Percentiles rank a stretch among this genome's conserved stretches.
phyloP scores from a whole-genome alignment of 2,888 invertebrate genomes.

The Tetramorium bicarinatum region DNA sequence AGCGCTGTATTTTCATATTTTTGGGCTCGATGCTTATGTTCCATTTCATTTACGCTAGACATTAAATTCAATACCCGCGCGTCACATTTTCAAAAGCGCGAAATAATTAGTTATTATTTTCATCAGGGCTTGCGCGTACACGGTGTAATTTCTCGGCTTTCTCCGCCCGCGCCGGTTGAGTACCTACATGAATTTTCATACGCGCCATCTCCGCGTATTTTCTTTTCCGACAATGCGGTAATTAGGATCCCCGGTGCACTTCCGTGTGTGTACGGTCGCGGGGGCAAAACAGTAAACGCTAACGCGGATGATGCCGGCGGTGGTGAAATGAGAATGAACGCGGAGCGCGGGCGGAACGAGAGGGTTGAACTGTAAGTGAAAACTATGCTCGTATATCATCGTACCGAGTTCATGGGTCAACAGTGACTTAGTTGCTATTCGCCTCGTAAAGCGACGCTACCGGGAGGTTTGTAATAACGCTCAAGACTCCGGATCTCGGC shows the following conservation, averaged over 20 bases:
- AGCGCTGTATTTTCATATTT: slow-evolving; percentile 16
- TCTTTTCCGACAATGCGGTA: slow-evolving; percentile 59
- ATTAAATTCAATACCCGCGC: slow-evolving; percentile 37
- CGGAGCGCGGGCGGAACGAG: not conserved
- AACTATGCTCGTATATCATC: slow-evolving; percentile 82
- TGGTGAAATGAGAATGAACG: slow-evolving; percentile 38
- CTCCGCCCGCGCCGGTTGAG: not conserved
- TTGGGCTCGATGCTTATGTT: not conserved
- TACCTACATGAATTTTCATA: slow-evolving; percentile 28
- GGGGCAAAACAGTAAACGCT: slow-evolving; percentile 43
- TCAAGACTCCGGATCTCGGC: slow-evolving; percentile 40
- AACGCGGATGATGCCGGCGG: slow-evolving; percentile 40
- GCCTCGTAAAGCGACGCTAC: slow-evolving; percentile 76
- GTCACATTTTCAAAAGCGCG: slow-evolving; percentile 5
- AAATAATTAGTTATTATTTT: slow-evolving; percentile 40
- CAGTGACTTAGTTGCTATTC: slow-evolving; percentile 80
- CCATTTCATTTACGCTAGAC: slow-evolving; percentile 4
- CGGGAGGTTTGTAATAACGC: slow-evolving; percentile 63
- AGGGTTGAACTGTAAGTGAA: slow-evolving; percentile 69
- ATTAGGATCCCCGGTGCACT: slow-evolving; percentile 57
- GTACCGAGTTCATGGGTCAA: slow-evolving; percentile 77
- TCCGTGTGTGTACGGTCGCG: slow-evolving; percentile 1
- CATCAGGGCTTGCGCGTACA: not conserved
- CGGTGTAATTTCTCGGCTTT: not conserved
- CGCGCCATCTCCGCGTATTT: slow-evolving; percentile 30